Conservation (phyloP, 2,113 vertebrate species). For the Lepisosteus oculatus region DNA sequence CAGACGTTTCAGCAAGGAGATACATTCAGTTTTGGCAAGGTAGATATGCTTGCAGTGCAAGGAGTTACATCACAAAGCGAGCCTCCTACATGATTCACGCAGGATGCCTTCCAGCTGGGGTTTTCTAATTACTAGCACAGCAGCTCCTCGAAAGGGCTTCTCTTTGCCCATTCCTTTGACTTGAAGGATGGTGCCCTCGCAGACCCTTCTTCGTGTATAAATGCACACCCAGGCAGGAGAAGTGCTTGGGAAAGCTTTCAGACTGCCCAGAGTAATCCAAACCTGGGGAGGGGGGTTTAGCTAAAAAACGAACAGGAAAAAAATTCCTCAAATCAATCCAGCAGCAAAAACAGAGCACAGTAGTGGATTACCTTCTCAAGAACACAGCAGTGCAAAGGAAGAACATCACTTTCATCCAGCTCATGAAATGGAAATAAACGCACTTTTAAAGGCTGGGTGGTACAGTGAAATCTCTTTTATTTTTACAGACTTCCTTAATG, state of each 20-base stretch:
- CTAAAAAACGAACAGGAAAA: neutral
- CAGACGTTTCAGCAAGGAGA: neutral
- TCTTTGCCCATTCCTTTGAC: constrained; percentile 5
- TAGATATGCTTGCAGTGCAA: constrained; percentile 36
- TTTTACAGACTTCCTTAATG: too few relatives aligned
- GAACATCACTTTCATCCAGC: too few relatives aligned
- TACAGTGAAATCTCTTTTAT: too few relatives aligned
- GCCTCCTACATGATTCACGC: constrained; percentile 26
- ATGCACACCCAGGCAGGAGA: neutral
- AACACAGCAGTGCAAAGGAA: too few relatives aligned
- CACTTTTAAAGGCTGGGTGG: too few relatives aligned
- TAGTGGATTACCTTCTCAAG: too few relatives aligned
- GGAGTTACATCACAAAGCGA: constrained; percentile 45
- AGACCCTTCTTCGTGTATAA: neutral
- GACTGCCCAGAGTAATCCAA: neutral
- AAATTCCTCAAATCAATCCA: neutral
- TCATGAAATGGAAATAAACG: too few relatives aligned
- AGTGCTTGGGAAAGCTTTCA: neutral
- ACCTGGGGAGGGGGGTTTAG: neutral
- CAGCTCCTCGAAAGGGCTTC: constrained; percentile 39
- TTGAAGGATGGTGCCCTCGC: neutral
- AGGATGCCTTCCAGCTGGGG: constrained; percentile 14
- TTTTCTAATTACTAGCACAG: constrained; percentile 35
- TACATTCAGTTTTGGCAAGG: neutral
- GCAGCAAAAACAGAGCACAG: neutral